Evolutionary conservation across 1,140 invertebrate genomes (phyloP).

Genomic region (Papilio helenus): DNA sequence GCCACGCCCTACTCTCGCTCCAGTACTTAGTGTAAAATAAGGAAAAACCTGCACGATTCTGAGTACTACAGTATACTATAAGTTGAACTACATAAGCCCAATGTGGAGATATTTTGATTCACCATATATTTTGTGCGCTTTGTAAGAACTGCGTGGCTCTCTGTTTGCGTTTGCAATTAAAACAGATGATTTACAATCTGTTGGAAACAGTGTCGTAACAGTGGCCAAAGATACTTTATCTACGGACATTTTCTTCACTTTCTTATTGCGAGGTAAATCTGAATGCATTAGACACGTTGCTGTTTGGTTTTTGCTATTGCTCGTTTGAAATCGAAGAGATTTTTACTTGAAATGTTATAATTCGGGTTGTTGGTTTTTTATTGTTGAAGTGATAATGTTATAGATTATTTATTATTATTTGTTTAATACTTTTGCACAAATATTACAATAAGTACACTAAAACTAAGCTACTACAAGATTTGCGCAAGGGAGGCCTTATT

Average conservation of each 20-base stretch:
- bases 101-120: neutral
- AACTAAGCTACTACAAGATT: no score
- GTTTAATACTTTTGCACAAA: no score
- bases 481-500: no score
- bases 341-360: neutral
- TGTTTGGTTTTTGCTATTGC: neutral
- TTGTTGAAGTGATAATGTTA: neutral
- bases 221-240: constrained; percentile 43
- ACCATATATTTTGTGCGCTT: neutral
- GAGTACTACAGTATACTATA: no score
- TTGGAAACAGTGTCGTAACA: constrained; percentile 48
- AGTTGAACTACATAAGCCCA: neutral
- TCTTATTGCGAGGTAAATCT: constrained; percentile 40
- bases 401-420: no score
- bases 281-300: constrained; percentile 30
- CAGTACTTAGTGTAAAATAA: neutral
- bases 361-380: neutral
- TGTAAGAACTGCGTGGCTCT: neutral
- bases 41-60: no score
- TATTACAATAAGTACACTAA: no score
- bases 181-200: constrained; percentile 45
- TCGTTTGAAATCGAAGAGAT: neutral
- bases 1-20: no score
- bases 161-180: constrained; percentile 43
- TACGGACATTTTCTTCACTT: constrained; percentile 58